A percentile compares a stretch with the other conserved stretches of the same genome.
phyloP scores from a whole-genome alignment of 2,888 invertebrate species.

The Parthenolecanium corni region DNA sequence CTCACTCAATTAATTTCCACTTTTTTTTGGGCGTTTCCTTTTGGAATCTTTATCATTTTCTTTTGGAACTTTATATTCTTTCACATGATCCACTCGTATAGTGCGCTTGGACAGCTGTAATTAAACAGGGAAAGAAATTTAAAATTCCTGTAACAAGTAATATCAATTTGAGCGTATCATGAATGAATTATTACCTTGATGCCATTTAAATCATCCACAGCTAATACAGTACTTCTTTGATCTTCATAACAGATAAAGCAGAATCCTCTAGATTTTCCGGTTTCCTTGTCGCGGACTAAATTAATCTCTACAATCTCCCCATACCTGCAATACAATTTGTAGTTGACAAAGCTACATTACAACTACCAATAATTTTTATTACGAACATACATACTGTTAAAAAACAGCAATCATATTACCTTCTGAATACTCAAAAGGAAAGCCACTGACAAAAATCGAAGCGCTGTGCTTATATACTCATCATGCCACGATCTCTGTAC shows the following conservation, averaged over 20 bases:
- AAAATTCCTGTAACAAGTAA: background rate
- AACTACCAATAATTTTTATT: too few relatives aligned
- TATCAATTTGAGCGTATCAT: too few relatives aligned
- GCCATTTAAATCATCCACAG: slow-evolving; percentile 97
- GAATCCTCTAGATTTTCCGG: slow-evolving; percentile 90
- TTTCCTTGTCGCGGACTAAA: slow-evolving; percentile 78
- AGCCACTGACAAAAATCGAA: slow-evolving; percentile 91
- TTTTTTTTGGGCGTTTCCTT: background rate
- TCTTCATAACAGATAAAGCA: slow-evolving; percentile 98
- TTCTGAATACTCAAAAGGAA: slow-evolving; percentile 88
- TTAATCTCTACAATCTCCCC: slow-evolving; percentile 96
- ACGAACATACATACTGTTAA: slow-evolving; percentile 53
- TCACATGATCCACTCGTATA: slow-evolving; percentile 90
- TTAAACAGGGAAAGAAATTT: slow-evolving; percentile 39
- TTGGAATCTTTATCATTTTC: slow-evolving; percentile 49
- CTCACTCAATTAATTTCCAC: too few relatives aligned
- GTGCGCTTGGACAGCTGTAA: slow-evolving; percentile 52
- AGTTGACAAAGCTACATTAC: too few relatives aligned
- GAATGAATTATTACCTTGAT: slow-evolving; percentile 55
- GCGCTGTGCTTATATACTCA: slow-evolving; percentile 88
- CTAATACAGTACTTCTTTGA: slow-evolving; percentile 85
- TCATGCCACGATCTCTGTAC: slow-evolving; percentile 85
- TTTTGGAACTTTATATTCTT: slow-evolving; percentile 85
- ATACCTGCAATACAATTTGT: slow-evolving; percentile 49
- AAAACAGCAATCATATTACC: slow-evolving; percentile 86